Evolutionary conservation across 2,797 vertebrate species (phyloP).

Genomic region (Microctenopoma stevenorrisi): DNA sequence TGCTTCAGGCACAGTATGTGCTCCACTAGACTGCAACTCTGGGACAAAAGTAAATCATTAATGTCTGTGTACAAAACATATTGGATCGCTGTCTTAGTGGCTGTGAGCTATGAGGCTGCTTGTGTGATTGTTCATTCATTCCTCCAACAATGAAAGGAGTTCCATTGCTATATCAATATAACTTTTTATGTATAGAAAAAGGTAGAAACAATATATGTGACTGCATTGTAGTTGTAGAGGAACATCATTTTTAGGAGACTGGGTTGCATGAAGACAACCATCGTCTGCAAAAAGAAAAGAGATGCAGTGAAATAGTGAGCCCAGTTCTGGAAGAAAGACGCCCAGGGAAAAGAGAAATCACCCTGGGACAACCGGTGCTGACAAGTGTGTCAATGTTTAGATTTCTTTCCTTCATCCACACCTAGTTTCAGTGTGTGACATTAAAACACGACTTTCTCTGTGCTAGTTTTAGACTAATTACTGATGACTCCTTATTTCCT

Average conservation of each 20-base stretch:
- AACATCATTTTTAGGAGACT: too few relatives aligned
- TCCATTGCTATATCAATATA: too few relatives aligned
- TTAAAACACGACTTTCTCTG: constrained; percentile 8
- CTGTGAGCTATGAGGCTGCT: too few relatives aligned
- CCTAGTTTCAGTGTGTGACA: constrained; percentile 44
- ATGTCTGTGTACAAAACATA: too few relatives aligned
- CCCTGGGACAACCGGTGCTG: neutral
- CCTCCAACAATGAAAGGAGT: too few relatives aligned
- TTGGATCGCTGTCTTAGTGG: too few relatives aligned
- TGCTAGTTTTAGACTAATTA: constrained; percentile 64
- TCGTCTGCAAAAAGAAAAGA: constrained; percentile 15
- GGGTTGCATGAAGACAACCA: neutral
- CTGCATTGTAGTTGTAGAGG: too few relatives aligned
- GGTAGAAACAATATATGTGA: too few relatives aligned
- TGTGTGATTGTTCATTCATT: too few relatives aligned
- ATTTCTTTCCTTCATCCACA: constrained; percentile 32
- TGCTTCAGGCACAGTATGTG: constrained; percentile 1
- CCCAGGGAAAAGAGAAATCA: constrained; percentile 19
- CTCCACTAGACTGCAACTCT: neutral
- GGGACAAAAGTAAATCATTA: too few relatives aligned
- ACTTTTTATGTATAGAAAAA: too few relatives aligned
- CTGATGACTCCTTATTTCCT: constrained; percentile 73
- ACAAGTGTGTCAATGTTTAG: constrained; percentile 14
- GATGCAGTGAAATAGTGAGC: neutral
- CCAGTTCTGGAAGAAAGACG: constrained; percentile 22